These are phyloP conservation scores for Melanotaenia boesemani DNA, from an alignment of 2,797 vertebrate genomes.

Conservation along the genomic window DNA sequence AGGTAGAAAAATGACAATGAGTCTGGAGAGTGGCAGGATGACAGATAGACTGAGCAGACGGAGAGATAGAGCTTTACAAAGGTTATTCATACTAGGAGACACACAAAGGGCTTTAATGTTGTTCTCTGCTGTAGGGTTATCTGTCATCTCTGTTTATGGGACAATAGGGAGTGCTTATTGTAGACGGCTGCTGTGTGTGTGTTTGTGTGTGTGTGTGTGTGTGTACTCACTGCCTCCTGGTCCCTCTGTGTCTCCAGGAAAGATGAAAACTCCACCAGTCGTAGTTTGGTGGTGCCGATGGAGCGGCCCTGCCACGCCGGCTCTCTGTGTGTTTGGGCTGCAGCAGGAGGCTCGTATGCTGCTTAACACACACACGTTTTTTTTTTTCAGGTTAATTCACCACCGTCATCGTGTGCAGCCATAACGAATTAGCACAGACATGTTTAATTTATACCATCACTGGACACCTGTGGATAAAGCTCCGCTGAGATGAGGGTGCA, in stretches of 20 bases:
- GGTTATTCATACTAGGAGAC: constrained; percentile 67
- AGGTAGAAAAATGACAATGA: constrained; percentile 61
- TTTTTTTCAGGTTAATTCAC: constrained; percentile 14
- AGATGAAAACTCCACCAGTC: constrained; percentile 96
- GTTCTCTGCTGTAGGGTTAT: constrained; percentile 63
- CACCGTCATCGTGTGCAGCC: constrained; percentile 13
- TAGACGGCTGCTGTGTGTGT: constrained; percentile 29
- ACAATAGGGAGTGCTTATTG: constrained; percentile 63
- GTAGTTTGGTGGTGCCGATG: constrained; percentile 96
- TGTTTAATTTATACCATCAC: constrained; percentile 19
- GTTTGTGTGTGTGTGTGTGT: constrained; percentile 16
- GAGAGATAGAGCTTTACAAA: constrained; percentile 66
- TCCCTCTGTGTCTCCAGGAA: constrained; percentile 97
- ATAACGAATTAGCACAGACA: constrained; percentile 3
- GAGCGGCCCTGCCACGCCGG: constrained; percentile 98
- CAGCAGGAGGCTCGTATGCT: constrained; percentile 91
- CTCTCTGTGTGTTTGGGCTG: constrained; percentile 89
- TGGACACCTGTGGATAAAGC: constrained; percentile 10
- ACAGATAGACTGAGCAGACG: constrained; percentile 59
- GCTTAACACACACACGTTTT: constrained; percentile 38
- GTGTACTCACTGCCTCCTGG: constrained; percentile 91
- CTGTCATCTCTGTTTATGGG: constrained; percentile 71
- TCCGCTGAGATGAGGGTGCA: too few relatives aligned
- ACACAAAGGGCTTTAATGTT: constrained; percentile 57
- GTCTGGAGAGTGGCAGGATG: constrained; percentile 57